Evolutionary conservation across 2,113 vertebrate species (phyloP), one percentile per base, ranked within the genome.

Genomic region (Aegotheles bennettii): DNA sequence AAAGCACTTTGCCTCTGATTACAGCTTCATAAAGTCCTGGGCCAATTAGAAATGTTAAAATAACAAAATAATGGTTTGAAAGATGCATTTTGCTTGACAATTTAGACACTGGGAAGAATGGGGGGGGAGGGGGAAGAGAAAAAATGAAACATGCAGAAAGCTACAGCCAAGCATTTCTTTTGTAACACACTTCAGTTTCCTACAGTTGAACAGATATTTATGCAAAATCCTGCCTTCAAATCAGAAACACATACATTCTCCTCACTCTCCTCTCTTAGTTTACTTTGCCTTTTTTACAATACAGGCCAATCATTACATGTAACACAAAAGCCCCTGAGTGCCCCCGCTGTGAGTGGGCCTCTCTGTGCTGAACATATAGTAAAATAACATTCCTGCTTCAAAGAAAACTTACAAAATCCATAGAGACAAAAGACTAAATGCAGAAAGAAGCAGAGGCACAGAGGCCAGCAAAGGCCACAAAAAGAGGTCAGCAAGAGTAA

Each of bases 331-430:
- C 69, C n/a, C 11, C 74, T 33, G 23, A 56, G 78, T 3, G 59
- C 16, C 43, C 77, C 48, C 3, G 5, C 89, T 75, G 81, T 21
- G 74, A 75, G 20, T 2, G 56, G 91, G 81, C 94, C 81, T 87
- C 83, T 77, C 81, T 15, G 28, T 25, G 47, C 89, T 65, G 24
- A 87, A 57, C 61, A 53, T 20, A 31, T 0, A 90, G 61, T 8
- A 87, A 92, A 90, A 56, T 67, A 84, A 85, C 93, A 75, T 40
- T 81, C 69, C 71, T 51, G 83, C 79, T 87, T 93, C 89, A 96
- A 94, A 97, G 81, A 79, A 56, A 78, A 60, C 56, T 53, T 84
- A 48, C 64, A 42, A 35, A 69, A 75, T 26, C 53, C 57, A 73
- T 13, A 69, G 91, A 85, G 65, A 95, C 81, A 89, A 89, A 94